Percentiles rank a stretch among this genome's conserved stretches.
phyloP scores from a whole-genome alignment of 2,888 invertebrate genomes.

The Lysandra bellargus region DNA sequence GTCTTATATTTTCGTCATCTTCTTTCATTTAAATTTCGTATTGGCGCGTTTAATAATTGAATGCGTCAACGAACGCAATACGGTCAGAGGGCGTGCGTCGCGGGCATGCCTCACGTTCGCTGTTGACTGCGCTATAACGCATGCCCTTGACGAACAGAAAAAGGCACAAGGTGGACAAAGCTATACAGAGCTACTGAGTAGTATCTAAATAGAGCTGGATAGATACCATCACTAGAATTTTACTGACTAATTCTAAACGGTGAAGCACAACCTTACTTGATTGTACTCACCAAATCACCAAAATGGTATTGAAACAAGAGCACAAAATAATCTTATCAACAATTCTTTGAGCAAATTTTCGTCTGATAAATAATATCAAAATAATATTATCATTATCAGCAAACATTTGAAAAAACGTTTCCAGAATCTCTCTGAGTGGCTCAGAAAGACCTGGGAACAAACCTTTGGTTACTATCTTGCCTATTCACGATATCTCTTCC shows the following conservation, averaged over 20 bases:
- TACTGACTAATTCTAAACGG: background rate
- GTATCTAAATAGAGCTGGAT: background rate
- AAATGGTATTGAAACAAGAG: background rate
- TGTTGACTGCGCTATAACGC: too few species aligned
- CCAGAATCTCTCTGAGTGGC: background rate
- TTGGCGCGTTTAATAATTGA: too few species aligned
- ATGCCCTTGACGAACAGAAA: too few species aligned
- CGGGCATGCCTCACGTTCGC: too few species aligned
- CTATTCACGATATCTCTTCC: background rate
- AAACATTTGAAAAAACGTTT: background rate
- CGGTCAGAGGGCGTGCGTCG: too few species aligned
- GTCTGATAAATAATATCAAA: constrained; percentile 4
- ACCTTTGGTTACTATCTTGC: background rate
- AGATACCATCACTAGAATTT: background rate
- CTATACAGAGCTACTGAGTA: background rate
- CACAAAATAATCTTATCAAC: background rate
- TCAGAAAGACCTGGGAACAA: background rate
- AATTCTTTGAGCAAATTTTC: constrained; percentile 22
- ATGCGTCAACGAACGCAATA: too few species aligned
- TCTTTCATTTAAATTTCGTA: too few species aligned
- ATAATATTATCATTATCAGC: constrained; percentile 21
- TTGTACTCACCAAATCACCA: background rate
- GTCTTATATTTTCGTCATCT: too few species aligned
- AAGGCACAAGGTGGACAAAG: too few species aligned
- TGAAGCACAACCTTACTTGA: background rate